These are phyloP conservation scores for Anoplophora glabripennis DNA, from an alignment of 1,140 invertebrate genomes.

Conservation along the genomic window DNA sequence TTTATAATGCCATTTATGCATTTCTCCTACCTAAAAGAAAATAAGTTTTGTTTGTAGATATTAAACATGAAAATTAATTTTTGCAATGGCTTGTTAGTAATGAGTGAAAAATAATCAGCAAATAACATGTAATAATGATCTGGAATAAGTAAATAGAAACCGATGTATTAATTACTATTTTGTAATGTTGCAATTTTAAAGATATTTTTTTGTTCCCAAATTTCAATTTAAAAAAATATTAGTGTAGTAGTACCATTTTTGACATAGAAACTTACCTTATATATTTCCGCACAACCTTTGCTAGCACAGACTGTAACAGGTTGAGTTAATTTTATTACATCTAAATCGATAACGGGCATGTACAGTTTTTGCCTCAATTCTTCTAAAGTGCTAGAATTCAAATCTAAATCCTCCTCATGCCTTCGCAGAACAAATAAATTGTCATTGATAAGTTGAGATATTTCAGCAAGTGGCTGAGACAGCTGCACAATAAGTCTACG, in stretches of 20 bases:
- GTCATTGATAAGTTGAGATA: conserved; percentile 39
- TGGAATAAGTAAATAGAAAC: too few species aligned
- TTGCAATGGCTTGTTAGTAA: too few species aligned
- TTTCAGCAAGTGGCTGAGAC: conserved; percentile 40
- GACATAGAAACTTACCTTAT: conserved; percentile 38
- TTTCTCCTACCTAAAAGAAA: conserved; percentile 34
- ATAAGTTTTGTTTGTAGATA: too few species aligned
- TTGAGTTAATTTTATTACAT: conserved; percentile 33
- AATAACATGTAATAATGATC: too few species aligned
- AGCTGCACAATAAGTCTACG: conserved; percentile 37
- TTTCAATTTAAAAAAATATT: too few species aligned
- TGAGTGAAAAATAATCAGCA: too few species aligned
- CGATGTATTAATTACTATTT: too few species aligned
- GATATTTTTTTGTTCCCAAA: too few species aligned
- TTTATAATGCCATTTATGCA: conserved; percentile 40
- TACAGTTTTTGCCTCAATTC: conserved; percentile 37
- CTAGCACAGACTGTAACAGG: conserved; percentile 43
- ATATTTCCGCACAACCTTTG: conserved; percentile 33
- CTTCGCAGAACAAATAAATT: conserved; percentile 35
- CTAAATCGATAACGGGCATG: conserved; percentile 39
- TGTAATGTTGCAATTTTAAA: too few species aligned
- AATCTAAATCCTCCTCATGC: conserved; percentile 19
- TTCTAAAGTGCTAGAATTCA: conserved; percentile 25
- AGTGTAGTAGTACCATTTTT: too few species aligned
- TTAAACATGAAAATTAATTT: too few species aligned